These are phyloP conservation scores for Potorous gilbertii DNA, from an alignment of 2,797 vertebrate genomes.

Conservation along the genomic window DNA sequence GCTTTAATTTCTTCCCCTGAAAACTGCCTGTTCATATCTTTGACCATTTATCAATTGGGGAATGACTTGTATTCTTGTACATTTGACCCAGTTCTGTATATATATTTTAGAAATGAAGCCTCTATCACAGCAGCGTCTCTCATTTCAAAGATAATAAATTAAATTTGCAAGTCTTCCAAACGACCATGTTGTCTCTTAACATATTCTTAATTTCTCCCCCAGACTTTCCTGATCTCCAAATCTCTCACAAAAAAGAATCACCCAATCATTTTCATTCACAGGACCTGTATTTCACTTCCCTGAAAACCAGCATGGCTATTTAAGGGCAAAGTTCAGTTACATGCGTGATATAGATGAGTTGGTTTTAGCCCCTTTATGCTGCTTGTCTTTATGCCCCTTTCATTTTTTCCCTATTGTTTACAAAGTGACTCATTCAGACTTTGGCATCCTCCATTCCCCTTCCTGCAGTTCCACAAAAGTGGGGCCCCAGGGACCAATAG, in stretches of 20 bases:
- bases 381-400: conserved; percentile 63
- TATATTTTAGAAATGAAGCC: too few relatives aligned
- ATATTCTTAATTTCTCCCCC: background rate
- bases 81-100: too few relatives aligned
- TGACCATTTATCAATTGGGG: too few relatives aligned
- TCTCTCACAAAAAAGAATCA: background rate
- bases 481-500: conserved; percentile 64
- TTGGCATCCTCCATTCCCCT: conserved; percentile 73
- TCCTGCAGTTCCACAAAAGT: conserved; percentile 58
- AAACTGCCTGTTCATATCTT: too few relatives aligned
- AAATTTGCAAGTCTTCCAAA: background rate
- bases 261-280: background rate
- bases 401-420: conserved; percentile 66
- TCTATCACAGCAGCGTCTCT: too few relatives aligned
- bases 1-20: too few relatives aligned
- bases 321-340: conserved; percentile 61
- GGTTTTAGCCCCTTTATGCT: conserved; percentile 57
- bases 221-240: conserved; percentile 52
- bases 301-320: conserved; percentile 60
- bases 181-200: conserved; percentile 16
- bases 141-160: conserved; percentile 50
- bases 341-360: conserved; percentile 27
- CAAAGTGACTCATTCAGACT: conserved; percentile 64
- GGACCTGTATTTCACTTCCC: conserved; percentile 50
- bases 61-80: too few relatives aligned